Percentiles rank a stretch among this genome's conserved stretches.
Evolutionary conservation across 2,113 vertebrate genomes (phyloP).

Genomic region (Galbula dea): DNA sequence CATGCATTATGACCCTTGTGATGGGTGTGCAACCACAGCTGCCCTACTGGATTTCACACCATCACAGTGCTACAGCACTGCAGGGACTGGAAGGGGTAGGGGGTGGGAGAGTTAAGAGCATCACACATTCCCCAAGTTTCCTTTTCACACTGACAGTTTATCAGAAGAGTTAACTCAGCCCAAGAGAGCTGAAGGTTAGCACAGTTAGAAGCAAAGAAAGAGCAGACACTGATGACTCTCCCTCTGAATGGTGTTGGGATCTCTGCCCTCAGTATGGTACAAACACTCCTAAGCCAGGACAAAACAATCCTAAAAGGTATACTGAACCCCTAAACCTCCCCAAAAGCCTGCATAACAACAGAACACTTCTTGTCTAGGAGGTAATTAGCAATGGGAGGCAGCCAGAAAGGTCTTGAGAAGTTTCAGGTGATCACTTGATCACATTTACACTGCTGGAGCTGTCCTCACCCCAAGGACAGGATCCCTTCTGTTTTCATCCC

Average conservation of each 20-base stretch:
- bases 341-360: not conserved
- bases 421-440: not conserved
- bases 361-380: not conserved
- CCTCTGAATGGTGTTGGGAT: not conserved
- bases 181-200: not conserved
- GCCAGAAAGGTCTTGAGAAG: not conserved
- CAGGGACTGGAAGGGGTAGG: not conserved
- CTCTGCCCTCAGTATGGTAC: not conserved
- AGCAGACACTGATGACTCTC: not conserved
- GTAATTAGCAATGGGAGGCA: not conserved
- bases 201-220: not conserved
- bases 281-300: not conserved
- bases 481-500: not conserved
- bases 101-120: not conserved
- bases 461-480: not conserved
- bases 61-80: not conserved
- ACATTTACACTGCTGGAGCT: not conserved
- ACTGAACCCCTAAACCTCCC: rapidly evolving
- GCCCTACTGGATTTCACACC: not conserved
- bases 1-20: rapidly evolving
- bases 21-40: not conserved
- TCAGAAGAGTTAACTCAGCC: not conserved
- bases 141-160: not conserved
- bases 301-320: not conserved
- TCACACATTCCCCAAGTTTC: rapidly evolving